Conservation (phyloP, 2,888 invertebrate genomes). For the Lycophotia porphyrea region DNA sequence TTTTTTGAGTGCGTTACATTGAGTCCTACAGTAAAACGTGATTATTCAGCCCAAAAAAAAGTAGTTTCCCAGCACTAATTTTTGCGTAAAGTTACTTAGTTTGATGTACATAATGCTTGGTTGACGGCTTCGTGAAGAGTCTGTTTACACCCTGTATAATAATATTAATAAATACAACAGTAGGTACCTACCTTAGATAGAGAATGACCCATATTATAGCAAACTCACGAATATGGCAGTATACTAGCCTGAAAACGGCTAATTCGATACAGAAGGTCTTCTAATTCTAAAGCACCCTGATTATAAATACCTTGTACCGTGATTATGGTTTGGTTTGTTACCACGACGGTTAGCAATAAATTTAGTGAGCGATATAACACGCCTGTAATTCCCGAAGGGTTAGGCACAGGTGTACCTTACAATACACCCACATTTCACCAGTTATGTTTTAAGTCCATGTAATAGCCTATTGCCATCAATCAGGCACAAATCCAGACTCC, state of each 20-base stretch:
- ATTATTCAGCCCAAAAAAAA: too few relatives aligned
- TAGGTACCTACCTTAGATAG: background rate
- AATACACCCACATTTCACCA: background rate
- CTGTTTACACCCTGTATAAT: too few relatives aligned
- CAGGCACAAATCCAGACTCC: background rate
- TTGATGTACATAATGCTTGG: too few relatives aligned
- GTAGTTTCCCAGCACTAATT: too few relatives aligned
- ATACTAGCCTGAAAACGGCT: background rate
- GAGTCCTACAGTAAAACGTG: too few relatives aligned
- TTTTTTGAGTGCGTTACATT: too few relatives aligned
- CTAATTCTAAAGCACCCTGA: background rate
- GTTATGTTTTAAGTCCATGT: background rate
- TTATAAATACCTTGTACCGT: background rate
- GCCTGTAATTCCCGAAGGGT: background rate
- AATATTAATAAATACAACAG: too few relatives aligned
- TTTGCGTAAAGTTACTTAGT: too few relatives aligned
- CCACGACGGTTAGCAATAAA: background rate
- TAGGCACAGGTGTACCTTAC: background rate
- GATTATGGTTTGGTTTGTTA: background rate
- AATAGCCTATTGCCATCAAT: too few relatives aligned
- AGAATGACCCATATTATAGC: background rate
- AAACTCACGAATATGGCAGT: background rate
- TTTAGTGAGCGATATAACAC: background rate
- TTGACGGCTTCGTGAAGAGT: too few relatives aligned
- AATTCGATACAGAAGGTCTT: background rate